Conservation (phyloP, 2,888 invertebrate genomes). For the Oscheius sp. region DNA sequence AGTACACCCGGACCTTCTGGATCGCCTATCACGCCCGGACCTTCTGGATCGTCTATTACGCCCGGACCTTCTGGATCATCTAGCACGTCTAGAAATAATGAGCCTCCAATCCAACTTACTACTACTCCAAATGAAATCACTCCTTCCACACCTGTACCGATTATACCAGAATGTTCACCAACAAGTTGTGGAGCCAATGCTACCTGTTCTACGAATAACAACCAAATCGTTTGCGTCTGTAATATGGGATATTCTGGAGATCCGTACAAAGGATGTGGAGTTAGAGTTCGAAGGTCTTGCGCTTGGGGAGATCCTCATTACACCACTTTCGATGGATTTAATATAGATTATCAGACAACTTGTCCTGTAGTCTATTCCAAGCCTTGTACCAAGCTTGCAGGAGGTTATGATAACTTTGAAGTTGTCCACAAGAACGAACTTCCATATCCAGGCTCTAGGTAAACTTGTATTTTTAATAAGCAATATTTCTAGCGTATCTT, state of each 20-base stretch:
- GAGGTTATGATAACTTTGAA: slow-evolving; percentile 40
- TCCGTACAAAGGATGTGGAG: slow-evolving; percentile 32
- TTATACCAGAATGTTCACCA: no score
- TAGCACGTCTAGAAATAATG: no score
- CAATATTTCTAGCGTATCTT: slow-evolving; percentile 56
- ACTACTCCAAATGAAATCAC: no score
- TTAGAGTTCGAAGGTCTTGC: slow-evolving; percentile 36
- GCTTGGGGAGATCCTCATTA: slow-evolving; percentile 69
- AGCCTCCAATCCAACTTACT: no score
- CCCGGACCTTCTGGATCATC: no score
- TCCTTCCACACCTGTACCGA: no score
- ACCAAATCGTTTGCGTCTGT: slow-evolving; percentile 57
- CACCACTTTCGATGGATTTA: slow-evolving; percentile 68
- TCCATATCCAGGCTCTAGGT: no score
- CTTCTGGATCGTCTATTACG: no score
- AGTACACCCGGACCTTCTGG: no score
- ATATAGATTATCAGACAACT: slow-evolving; percentile 39
- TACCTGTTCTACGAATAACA: slow-evolving; percentile 51
- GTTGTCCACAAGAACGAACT: slow-evolving; percentile 54
- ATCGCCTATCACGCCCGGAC: no score
- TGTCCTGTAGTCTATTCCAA: slow-evolving; percentile 68
- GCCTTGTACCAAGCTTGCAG: slow-evolving; percentile 39
- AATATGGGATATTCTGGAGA: slow-evolving; percentile 52
- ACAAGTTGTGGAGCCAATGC: slow-evolving; percentile 55
- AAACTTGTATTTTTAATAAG: no score